Evolutionary conservation across 2,888 invertebrate genomes (phyloP), one percentile per base, ranked within the genome.

Genomic region (Bugulina stolonifera): DNA sequence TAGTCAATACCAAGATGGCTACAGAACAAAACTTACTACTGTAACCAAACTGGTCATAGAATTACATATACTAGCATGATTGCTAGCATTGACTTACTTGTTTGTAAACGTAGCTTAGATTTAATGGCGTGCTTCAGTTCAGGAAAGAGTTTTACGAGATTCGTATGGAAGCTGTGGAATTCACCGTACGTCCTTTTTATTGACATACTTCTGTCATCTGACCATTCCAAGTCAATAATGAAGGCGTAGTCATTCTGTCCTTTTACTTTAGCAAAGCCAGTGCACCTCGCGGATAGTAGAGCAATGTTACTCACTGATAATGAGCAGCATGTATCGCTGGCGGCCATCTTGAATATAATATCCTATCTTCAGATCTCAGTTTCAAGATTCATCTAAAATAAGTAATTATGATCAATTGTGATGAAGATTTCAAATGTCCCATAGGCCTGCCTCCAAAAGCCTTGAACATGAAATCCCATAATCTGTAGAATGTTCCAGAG

Each of bases 171-270:
- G 35, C 5, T 29, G n/a, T 70, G 70, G 25, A 70, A 70, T 14
- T 70, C 70, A 5, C 23, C 29, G 52, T 23, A 70, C 2, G 70
- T 70, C 32, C 70, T 2, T 29, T 70, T 70, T 14, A 70, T 54
- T n/a, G 54, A 70, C 43, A 70, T 54, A 25, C 29, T 22, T 3
- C 70, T 22, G 29, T 54, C 23, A 29, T 70, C 70, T 29, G 70
- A 70, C 70, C 70, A 70, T 23, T 70, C 70, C 3, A 54, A 25
- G 27, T 70, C 70, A 43, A 70, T 54, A 23, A 70, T 43, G 52
- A 70, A 70, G 35, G 70, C 70, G 52, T 70, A 70, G 23, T 70
- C 70, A 70, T 70, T 70, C 54, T 70, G 43, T 5, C 70, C 70
- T 54, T 54, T 70, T 2, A 70, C 70, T 29, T 70, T 70, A 29